Percentiles rank a stretch among this genome's conserved stretches.
phyloP scores from a whole-genome alignment of 2,113 vertebrate genomes.

The Festucalex cinctus region DNA sequence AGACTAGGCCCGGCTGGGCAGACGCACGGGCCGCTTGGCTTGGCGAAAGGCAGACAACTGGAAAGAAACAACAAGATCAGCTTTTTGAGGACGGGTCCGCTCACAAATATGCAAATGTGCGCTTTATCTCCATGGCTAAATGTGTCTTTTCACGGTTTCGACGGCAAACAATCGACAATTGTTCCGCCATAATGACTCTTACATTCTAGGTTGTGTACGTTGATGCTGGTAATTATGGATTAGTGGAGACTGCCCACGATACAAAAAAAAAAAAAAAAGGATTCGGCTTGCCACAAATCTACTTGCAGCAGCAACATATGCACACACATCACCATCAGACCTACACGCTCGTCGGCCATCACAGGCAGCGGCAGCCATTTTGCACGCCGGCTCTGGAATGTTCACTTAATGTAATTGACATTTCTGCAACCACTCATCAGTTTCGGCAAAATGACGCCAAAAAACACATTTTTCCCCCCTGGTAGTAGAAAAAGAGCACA shows the following conservation, averaged over 20 bases:
- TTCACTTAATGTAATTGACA: conserved; percentile 59
- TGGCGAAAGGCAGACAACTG: conserved; percentile 44
- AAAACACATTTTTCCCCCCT: conserved; percentile 10
- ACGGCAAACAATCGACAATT: conserved; percentile 14
- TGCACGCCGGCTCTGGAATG: conserved; percentile 64
- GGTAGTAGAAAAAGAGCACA: background rate
- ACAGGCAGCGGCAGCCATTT: conserved; percentile 72
- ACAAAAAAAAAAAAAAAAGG: conserved; percentile 31
- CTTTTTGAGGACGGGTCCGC: conserved; percentile 14
- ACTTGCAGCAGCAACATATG: conserved; percentile 19
- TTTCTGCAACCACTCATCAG: conserved; percentile 29
- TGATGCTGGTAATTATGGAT: conserved; percentile 59
- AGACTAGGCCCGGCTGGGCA: conserved; percentile 17
- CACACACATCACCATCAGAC: conserved; percentile 53
- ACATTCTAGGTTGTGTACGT: conserved; percentile 23
- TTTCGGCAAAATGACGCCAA: background rate
- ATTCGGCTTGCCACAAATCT: conserved; percentile 35
- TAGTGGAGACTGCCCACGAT: conserved; percentile 43
- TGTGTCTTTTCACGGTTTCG: conserved; percentile 9
- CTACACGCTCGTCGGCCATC: conserved; percentile 69
- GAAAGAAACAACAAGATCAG: conserved; percentile 66
- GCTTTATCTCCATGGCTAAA: conserved; percentile 19
- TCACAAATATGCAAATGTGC: conserved; percentile 1
- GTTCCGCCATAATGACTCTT: conserved; percentile 34
- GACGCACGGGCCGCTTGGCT: conserved; percentile 29